Conservation (phyloP, 2,888 invertebrate genomes). For the Cephus sareptanus region DNA sequence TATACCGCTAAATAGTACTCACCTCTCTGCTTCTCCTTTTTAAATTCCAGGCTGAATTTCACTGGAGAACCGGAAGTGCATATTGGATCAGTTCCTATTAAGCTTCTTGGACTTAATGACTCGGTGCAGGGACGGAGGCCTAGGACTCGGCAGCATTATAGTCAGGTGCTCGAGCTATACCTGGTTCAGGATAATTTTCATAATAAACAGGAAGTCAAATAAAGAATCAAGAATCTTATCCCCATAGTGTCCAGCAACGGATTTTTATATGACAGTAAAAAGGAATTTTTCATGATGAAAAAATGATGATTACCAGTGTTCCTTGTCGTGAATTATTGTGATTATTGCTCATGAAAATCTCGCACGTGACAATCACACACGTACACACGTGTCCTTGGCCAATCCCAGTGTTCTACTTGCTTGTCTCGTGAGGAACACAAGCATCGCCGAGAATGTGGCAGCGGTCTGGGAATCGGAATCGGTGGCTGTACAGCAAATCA, state of each 20-base stretch:
- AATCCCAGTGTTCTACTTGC: neutral
- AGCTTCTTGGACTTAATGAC: constrained; percentile 19
- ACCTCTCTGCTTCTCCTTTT: neutral
- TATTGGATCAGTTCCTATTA: constrained; percentile 18
- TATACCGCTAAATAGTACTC: neutral
- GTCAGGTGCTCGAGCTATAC: constrained; percentile 14
- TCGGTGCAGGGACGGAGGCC: neutral
- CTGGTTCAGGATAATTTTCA: constrained; percentile 13
- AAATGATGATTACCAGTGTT: too few species aligned
- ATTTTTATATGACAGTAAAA: too few species aligned
- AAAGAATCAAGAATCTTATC: too few species aligned
- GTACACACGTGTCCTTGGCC: too few species aligned
- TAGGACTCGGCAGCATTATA: too few species aligned
- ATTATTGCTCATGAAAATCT: too few species aligned
- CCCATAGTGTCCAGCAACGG: too few species aligned
- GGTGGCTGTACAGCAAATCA: constrained; percentile 53
- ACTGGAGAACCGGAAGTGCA: neutral
- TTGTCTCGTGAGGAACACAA: neutral
- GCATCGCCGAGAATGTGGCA: constrained; percentile 20
- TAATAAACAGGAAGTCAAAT: constrained; percentile 14
- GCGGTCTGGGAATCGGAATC: constrained; percentile 19
- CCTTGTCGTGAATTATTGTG: too few species aligned
- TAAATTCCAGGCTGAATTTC: constrained; percentile 3
- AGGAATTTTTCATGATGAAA: too few species aligned
- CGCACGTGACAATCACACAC: too few species aligned